Percentiles rank a stretch among this genome's conserved stretches.
phyloP scores from a whole-genome alignment of 92 coral and sea anemone genomes.

The Epizoanthus fatuus region DNA sequence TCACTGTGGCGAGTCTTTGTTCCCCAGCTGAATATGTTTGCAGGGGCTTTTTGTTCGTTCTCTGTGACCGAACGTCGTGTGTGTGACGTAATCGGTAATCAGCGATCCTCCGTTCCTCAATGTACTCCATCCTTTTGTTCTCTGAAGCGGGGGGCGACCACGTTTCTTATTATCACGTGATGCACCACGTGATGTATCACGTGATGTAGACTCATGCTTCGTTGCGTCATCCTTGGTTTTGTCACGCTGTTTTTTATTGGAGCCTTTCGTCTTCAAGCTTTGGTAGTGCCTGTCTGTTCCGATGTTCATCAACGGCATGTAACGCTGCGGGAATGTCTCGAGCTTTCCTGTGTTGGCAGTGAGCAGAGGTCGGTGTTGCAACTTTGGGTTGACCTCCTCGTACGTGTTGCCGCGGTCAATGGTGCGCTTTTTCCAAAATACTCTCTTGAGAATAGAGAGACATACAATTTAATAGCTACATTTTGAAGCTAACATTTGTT shows the following conservation, averaged over 20 bases:
- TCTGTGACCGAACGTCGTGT: slow-evolving; percentile 28
- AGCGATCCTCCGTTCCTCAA: background rate
- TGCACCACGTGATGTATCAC: background rate
- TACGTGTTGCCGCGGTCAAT: background rate
- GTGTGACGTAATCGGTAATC: slow-evolving; percentile 28
- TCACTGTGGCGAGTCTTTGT: too few relatives aligned
- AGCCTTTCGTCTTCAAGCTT: background rate
- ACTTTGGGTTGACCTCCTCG: background rate
- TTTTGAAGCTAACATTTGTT: too few relatives aligned
- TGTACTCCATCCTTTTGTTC: background rate
- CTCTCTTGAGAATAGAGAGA: background rate
- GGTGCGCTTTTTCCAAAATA: background rate
- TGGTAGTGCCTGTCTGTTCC: background rate
- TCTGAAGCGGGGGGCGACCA: background rate
- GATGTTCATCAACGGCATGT: slow-evolving; percentile 10
- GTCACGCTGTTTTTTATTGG: background rate
- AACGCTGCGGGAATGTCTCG: background rate
- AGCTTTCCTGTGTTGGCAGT: background rate
- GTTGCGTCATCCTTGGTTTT: background rate
- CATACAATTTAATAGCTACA: too few relatives aligned
- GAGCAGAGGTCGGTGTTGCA: background rate
- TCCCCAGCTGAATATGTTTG: slow-evolving; percentile 2
- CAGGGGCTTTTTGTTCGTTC: slow-evolving; percentile 6
- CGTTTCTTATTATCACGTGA: background rate
- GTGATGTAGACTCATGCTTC: background rate